Conservation (phyloP, 2,113 vertebrate genomes). For the Vicugna pacos region DNA sequence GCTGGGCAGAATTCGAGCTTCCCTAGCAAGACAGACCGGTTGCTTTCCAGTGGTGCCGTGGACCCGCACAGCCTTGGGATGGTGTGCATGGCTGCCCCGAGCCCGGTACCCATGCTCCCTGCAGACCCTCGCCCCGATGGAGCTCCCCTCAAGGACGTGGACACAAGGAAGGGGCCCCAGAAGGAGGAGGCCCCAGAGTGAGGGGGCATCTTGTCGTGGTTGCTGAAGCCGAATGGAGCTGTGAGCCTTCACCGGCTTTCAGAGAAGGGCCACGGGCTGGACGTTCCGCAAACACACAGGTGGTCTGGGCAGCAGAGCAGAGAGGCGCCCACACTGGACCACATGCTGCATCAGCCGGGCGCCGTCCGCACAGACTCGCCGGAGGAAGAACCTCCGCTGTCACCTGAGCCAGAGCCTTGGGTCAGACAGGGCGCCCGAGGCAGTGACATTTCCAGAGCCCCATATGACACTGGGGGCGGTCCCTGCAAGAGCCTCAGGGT, state of each 20-base stretch:
- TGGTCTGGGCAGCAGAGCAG: no score
- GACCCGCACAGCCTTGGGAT: fast-evolving
- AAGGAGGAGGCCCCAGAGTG: fast-evolving
- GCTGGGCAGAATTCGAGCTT: fast-evolving
- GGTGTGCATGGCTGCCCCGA: fast-evolving
- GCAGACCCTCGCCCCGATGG: fast-evolving
- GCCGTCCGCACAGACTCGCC: fast-evolving
- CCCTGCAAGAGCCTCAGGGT: fast-evolving
- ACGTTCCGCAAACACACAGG: fast-evolving
- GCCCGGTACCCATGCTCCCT: neutral
- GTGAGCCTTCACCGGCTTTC: neutral
- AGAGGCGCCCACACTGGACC: fast-evolving
- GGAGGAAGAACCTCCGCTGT: no score
- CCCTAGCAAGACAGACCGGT: fast-evolving
- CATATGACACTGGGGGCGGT: fast-evolving
- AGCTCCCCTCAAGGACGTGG: fast-evolving
- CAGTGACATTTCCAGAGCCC: neutral
- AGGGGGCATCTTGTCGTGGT: fast-evolving
- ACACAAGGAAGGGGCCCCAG: fast-evolving
- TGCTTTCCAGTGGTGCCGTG: fast-evolving
- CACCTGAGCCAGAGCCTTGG: neutral
- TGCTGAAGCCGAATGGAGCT: neutral
- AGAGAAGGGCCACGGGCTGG: neutral
- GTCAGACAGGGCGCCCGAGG: fast-evolving
- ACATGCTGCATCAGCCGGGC: fast-evolving